phyloP scores from a whole-genome alignment of 1,140 invertebrate genomes.

The Drosophila subpulchrella region DNA sequence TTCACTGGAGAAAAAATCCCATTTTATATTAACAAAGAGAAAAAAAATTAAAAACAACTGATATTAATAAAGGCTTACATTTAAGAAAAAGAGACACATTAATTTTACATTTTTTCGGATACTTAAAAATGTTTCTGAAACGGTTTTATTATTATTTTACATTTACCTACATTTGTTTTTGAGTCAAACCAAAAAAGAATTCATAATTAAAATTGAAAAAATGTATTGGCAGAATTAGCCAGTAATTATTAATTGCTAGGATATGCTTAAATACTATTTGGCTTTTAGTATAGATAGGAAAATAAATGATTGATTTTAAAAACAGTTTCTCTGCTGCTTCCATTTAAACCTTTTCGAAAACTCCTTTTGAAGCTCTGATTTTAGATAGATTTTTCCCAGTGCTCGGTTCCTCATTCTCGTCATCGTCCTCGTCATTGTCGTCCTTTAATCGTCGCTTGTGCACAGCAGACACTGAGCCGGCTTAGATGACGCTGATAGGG shows the following conservation, averaged over 20 bases:
- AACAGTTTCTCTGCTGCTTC: no score
- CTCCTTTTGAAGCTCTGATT: not conserved
- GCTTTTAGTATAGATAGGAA: no score
- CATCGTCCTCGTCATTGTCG: conserved; percentile 36
- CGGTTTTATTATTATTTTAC: not conserved
- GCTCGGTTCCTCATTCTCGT: conserved; percentile 29
- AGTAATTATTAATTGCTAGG: no score
- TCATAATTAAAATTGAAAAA: no score
- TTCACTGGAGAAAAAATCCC: conserved; percentile 22
- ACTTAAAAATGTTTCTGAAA: not conserved
- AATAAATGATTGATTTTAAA: no score
- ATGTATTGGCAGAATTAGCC: no score
- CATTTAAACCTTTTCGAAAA: not conserved
- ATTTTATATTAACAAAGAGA: not conserved
- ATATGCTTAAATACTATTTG: no score
- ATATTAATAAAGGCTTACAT: conserved; percentile 15
- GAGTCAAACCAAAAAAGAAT: no score
- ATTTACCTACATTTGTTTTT: no score
- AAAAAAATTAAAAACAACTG: not conserved
- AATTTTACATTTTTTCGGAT: no score
- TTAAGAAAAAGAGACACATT: not conserved
- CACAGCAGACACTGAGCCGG: conserved; percentile 67
- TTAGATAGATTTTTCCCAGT: conserved; percentile 3
- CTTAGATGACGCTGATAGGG: conserved; percentile 69
- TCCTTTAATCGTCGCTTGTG: conserved; percentile 47